Base-by-base conservation (phyloP, 1,140 invertebrate genomes). In the Zaprionus ornatus region DNA sequence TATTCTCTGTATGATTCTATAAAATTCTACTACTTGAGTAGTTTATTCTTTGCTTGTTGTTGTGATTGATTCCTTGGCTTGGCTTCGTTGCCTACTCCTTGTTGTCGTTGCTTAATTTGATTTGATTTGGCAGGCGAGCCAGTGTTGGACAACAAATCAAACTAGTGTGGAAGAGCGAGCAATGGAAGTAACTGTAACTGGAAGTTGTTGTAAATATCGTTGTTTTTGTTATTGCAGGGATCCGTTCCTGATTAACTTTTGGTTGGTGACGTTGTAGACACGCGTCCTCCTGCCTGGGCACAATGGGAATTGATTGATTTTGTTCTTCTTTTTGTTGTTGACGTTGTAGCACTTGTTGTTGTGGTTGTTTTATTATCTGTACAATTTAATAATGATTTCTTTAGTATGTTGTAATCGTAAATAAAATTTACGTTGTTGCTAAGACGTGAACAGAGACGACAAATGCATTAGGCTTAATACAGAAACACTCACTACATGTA, bases 401-500 rank as follows among this genome's bases (percentile, higher is more conserved):
- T 88, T 90, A 88, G 76, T 90, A 90, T 90, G 81, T 85, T 90
- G 81, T 85, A 90, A 90, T 82, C 72, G 85, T 74, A 79, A 68
- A 63, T 60, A 56, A 74, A 80, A 85, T 90, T 73, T 85, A 83
- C 80, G 84, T 84, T 84, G 77, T 87, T 88, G 81, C 84, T 84
- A 88, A 88, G 84, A 88, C 85, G 85, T 88, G 85, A 84, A 71
- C 54, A 42, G 60, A 70, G 54, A 50, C 45, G 29, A 61, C 79
- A 82, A 78, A 73, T 70, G 67, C 77, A 83, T 72, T 35, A 62
- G 27, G 57, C 35, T 68, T 19, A 57, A 66, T 66, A 56, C 57
- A 54, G 54, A 61, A 57, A 67, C 40, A 67, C 56, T 19, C 25
- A 35, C 17, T 17, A 32, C 64, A 77, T 9, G 29, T 32, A 32